Evolutionary conservation across 1,140 invertebrate genomes (phyloP), one percentile per base, ranked within the genome.

Genomic region (Drosophila ficusphila): DNA sequence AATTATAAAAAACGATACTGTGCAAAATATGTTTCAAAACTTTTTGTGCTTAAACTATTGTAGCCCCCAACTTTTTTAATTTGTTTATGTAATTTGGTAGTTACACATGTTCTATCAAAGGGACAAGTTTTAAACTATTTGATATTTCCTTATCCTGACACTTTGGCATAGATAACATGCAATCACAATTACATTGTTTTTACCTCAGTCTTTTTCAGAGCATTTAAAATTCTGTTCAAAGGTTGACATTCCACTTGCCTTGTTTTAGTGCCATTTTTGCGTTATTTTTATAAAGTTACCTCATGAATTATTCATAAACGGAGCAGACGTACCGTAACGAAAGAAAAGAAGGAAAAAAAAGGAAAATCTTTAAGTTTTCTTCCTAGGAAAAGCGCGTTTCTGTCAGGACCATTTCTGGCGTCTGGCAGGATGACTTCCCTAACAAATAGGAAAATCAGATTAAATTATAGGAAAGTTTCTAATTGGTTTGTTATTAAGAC

Each of bases 251-350:
- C 34, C 29, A 81, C 53, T 41, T 75, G 51, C 27, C 42, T 64
- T 64, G 60, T 77, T 54, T 72, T 56, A 78, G 53, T 78, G 68
- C 38, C 49, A 60, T 73, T 72, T 73, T 42, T 67, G 61, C 52
- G 75, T 67, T 77, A 77, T 78, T 81, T 53, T 71, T 73, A 64
- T 78, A 70, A 78, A 82, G 61, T 69, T 73, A 58, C 18, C 54
- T 74, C 79, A 85, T 82, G 75, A 82, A 82, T 85, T 65, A 82
- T 82, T 70, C 79, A 82, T 83, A 56, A 83, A 44, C 25, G 52
- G 1, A 67, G 44, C 39, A 78, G 56, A 56, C 79, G 71, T 51
- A 83, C 69, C 53, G 58, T 52, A 69, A 85, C 57, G 48, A 6
- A 39, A 65, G 29, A 71, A 58, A 44, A 70, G 48, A 2, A 16